phyloP scores from a whole-genome alignment of 2,888 invertebrate genomes.

The Caenorhabditis afra region DNA sequence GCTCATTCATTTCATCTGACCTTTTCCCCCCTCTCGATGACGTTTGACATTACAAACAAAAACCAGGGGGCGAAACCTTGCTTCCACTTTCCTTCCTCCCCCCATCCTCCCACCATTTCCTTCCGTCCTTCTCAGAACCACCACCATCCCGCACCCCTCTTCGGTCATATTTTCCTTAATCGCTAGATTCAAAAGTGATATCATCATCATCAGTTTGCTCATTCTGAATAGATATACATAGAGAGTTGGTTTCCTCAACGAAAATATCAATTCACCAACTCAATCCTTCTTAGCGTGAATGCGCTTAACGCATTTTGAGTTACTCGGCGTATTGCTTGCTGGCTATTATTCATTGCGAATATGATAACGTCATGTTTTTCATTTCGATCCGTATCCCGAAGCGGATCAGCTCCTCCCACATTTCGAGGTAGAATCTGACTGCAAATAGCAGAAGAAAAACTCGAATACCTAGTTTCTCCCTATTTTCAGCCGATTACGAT shows the following conservation, averaged over 20 bases:
- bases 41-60: slow-evolving; percentile 42
- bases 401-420: slow-evolving; percentile 6
- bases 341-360: background rate
- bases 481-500: slow-evolving; percentile 38
- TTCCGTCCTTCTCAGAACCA: slow-evolving; percentile 36
- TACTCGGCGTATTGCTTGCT: background rate
- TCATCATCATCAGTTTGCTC: slow-evolving; percentile 4
- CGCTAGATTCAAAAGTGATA: slow-evolving; percentile 4
- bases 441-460: background rate
- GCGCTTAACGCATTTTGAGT: background rate
- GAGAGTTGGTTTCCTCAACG: too few species aligned
- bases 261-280: slow-evolving; percentile 31
- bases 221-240: too few species aligned
- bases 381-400: background rate
- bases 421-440: background rate
- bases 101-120: slow-evolving; percentile 49
- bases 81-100: slow-evolving; percentile 11
- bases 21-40: slow-evolving; percentile 33
- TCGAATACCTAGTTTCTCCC: background rate
- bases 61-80: too few species aligned
- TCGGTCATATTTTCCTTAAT: slow-evolving; percentile 34
- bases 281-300: background rate
- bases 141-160: slow-evolving; percentile 21
- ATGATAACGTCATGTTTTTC: slow-evolving; percentile 20
- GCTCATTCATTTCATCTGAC: slow-evolving; percentile 30